phyloP scores from a whole-genome alignment of 2,888 invertebrate species.

The Teinopalpus imperialis region DNA sequence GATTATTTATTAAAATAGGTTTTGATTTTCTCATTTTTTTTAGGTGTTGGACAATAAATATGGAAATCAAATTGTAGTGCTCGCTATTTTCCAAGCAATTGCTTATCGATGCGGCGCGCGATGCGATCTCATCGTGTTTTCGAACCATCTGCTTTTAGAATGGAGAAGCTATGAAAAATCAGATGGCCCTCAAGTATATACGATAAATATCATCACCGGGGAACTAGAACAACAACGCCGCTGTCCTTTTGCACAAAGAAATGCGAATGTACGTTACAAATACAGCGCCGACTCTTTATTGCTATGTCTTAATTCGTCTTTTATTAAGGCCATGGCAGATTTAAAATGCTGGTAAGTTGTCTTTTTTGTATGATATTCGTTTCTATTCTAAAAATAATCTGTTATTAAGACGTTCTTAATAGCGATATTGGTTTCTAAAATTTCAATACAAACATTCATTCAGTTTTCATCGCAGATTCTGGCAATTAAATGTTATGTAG shows the following conservation, averaged over 20 bases:
- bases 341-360: conserved; percentile 47
- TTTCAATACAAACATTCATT: too few species aligned
- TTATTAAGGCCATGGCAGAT: conserved; percentile 45
- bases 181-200: conserved; percentile 33
- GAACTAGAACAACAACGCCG: conserved; percentile 42
- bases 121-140: conserved; percentile 55
- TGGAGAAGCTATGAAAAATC: conserved; percentile 42
- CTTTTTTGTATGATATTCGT: too few species aligned
- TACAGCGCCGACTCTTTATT: conserved; percentile 50
- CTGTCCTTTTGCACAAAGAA: conserved; percentile 49
- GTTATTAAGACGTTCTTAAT: too few species aligned
- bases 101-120: conserved; percentile 52
- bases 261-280: conserved; percentile 29
- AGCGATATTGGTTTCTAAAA: too few species aligned
- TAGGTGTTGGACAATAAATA: conserved; percentile 48
- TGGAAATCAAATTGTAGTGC: conserved; percentile 46
- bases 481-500: too few species aligned
- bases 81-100: conserved; percentile 53
- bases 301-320: conserved; percentile 46
- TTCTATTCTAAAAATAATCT: too few species aligned
- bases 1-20: too few species aligned
- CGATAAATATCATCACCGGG: conserved; percentile 50
- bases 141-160: conserved; percentile 59
- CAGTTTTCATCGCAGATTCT: too few species aligned
- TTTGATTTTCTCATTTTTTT: too few species aligned